phyloP scores from a whole-genome alignment of 2,888 invertebrate genomes.

The Cantharis rustica region DNA sequence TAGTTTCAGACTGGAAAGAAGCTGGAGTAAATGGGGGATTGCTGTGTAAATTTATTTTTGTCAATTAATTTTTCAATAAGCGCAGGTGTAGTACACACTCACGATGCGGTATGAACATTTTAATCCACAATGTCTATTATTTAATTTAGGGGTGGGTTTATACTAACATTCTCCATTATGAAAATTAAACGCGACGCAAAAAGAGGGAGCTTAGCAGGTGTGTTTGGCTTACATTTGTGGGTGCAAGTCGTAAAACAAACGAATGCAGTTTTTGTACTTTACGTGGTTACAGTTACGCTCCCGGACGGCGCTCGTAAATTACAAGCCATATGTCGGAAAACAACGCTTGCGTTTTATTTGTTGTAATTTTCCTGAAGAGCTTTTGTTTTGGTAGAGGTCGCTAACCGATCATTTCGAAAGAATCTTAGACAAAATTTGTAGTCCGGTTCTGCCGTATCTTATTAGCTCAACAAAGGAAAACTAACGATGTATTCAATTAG shows the following conservation, averaged over 20 bases:
- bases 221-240: background rate
- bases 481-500: background rate
- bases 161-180: background rate
- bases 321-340: background rate
- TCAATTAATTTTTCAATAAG: background rate
- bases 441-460: background rate
- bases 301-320: background rate
- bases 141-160: background rate
- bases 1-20: background rate
- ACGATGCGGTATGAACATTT: background rate
- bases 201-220: background rate
- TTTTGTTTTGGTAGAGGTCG: background rate
- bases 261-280: background rate
- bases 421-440: background rate
- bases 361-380: background rate
- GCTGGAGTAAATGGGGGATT: background rate
- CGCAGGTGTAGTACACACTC: background rate
- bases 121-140: background rate
- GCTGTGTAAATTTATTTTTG: background rate
- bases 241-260: background rate
- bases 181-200: background rate
- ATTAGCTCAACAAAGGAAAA: background rate
- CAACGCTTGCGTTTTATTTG: background rate
- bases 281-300: background rate
- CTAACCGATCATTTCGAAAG: background rate